phyloP scores from a whole-genome alignment of 2,113 vertebrate genomes.

The Chionodraco myersi region DNA sequence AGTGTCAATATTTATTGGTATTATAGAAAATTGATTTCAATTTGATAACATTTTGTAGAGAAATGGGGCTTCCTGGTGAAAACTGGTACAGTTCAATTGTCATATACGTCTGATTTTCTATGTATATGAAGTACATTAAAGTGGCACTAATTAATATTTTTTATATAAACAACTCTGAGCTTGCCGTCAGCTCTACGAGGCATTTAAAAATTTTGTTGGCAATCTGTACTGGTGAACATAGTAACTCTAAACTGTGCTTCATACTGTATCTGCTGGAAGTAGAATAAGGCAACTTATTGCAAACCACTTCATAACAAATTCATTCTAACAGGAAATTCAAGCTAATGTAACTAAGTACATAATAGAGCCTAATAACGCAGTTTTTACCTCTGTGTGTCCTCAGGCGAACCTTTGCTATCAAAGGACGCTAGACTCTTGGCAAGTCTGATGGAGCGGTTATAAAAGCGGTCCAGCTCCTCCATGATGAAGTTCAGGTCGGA shows the following conservation, averaged over 20 bases:
- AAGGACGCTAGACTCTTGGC: constrained; percentile 84
- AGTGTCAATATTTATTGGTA: background rate
- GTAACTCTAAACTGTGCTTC: background rate
- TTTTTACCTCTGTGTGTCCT: constrained; percentile 74
- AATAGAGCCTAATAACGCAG: background rate
- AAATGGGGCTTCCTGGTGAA: too few relatives aligned
- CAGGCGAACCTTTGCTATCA: constrained; percentile 75
- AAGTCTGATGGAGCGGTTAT: constrained; percentile 91
- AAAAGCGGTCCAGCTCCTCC: constrained; percentile 96
- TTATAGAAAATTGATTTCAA: too few relatives aligned
- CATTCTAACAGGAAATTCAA: background rate
- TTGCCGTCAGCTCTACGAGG: too few relatives aligned
- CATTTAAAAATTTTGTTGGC: too few relatives aligned
- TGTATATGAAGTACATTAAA: background rate
- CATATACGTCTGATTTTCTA: background rate
- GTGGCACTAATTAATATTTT: background rate
- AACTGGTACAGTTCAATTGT: background rate
- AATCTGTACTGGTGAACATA: background rate
- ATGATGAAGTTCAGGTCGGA: constrained; percentile 96
- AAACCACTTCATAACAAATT: background rate
- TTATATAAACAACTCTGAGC: too few relatives aligned
- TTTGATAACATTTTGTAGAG: too few relatives aligned
- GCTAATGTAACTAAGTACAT: background rate
- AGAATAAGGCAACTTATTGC: background rate
- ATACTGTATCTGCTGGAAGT: background rate